A percentile compares a stretch with the other conserved stretches of the same genome.
phyloP scores from a whole-genome alignment of 2,113 vertebrate species.

The Oxyura jamaicensis region DNA sequence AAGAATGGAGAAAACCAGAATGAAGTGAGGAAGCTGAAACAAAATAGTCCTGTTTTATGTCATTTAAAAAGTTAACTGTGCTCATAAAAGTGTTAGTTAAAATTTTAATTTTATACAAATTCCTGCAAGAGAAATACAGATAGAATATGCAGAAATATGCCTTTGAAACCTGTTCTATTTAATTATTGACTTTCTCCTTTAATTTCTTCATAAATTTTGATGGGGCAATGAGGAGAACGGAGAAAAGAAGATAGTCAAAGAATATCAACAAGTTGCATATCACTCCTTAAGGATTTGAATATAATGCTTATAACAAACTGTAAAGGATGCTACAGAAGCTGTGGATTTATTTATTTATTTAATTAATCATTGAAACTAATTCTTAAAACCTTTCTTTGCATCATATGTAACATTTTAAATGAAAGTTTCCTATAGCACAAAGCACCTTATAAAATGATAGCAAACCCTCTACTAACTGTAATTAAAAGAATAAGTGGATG shows the following conservation, averaged over 20 bases:
- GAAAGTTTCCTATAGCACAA: background rate
- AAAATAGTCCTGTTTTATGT: background rate
- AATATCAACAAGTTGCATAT: background rate
- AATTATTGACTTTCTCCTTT: background rate
- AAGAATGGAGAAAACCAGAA: background rate
- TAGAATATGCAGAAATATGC: background rate
- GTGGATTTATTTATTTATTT: background rate
- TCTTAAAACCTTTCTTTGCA: background rate
- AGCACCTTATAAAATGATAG: accelerated
- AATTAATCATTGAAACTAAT: background rate
- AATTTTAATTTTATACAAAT: background rate
- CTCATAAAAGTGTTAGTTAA: background rate
- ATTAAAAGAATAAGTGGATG: background rate
- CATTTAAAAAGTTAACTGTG: background rate
- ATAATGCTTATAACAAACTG: background rate
- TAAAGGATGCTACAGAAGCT: background rate
- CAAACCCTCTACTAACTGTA: background rate
- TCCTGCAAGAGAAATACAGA: background rate
- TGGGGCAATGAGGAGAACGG: background rate
- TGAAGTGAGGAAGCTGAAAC: background rate
- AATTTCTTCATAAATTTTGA: background rate
- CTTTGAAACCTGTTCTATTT: background rate
- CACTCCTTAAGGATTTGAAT: background rate
- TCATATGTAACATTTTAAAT: background rate
- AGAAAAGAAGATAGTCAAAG: background rate